Percentiles rank a stretch among this genome's conserved stretches.
Evolutionary conservation across 2,888 invertebrate genomes (phyloP).

Genomic region (Drosophila nr. perissopoda): DNA sequence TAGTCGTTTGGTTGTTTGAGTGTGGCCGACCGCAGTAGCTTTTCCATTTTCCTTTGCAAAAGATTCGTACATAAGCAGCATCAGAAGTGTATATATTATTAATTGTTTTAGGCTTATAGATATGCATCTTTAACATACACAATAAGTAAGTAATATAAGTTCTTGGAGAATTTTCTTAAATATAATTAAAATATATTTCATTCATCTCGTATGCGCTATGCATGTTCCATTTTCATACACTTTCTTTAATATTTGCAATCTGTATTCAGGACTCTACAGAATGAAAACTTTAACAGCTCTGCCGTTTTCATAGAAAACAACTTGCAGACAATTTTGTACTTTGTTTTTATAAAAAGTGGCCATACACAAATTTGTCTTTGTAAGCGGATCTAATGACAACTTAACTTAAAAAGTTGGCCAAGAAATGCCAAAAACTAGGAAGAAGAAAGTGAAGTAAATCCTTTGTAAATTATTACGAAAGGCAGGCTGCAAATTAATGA

Average conservation of each 20-base stretch:
- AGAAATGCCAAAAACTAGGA: slow-evolving; percentile 38
- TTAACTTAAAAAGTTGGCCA: slow-evolving; percentile 57
- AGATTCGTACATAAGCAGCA: not conserved
- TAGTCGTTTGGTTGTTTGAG: not conserved
- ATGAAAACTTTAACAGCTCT: slow-evolving; percentile 4
- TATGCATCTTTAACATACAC: not conserved
- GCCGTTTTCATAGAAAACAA: slow-evolving; percentile 20
- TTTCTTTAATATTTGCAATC: not conserved
- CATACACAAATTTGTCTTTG: slow-evolving; percentile 55
- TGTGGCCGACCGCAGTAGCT: slow-evolving; percentile 20
- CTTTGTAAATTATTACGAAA: slow-evolving; percentile 74
- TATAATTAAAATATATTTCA: not conserved
- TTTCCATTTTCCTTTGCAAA: slow-evolving; percentile 13
- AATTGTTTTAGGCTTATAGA: slow-evolving; percentile 11
- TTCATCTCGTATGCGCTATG: not conserved
- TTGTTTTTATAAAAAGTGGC: slow-evolving; percentile 22
- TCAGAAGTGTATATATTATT: slow-evolving; percentile 12
- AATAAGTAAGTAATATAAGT: not conserved
- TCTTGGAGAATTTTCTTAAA: not conserved
- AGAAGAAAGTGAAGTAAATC: slow-evolving; percentile 49
- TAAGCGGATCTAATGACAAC: slow-evolving; percentile 60
- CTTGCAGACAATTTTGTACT: slow-evolving; percentile 19
- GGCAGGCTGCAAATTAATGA: slow-evolving; percentile 76
- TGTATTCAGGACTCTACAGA: not conserved
- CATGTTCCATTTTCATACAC: not conserved